Evolutionary conservation across 2,113 vertebrate genomes (phyloP).

Genomic region (Sphaerodactylus townsendi): DNA sequence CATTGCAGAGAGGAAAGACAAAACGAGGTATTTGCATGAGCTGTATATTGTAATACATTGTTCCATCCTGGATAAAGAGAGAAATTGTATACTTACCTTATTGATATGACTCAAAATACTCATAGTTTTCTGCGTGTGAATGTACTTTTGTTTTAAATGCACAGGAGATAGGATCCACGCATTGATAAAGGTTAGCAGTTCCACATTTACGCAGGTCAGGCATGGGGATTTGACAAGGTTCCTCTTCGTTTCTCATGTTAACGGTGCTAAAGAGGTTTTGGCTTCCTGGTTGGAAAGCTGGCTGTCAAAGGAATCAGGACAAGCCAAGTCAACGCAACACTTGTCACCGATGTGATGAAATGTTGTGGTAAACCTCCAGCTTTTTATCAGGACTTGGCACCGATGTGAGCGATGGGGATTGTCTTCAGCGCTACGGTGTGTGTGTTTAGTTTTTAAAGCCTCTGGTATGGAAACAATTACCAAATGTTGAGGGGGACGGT

Average conservation of each 20-base stretch:
- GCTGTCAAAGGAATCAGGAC: neutral
- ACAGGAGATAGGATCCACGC: no score
- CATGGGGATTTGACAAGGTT: neutral
- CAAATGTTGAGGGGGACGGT: neutral
- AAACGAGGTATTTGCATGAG: slow-evolving; percentile 57
- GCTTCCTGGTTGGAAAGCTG: neutral
- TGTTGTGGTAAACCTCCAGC: neutral
- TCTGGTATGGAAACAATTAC: slow-evolving; percentile 4
- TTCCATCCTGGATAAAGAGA: no score
- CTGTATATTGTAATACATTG: slow-evolving; percentile 23
- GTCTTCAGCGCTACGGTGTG: neutral
- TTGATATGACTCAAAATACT: no score
- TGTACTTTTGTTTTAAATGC: no score
- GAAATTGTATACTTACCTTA: no score
- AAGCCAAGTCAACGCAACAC: neutral
- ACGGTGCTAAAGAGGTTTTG: neutral
- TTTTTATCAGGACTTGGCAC: neutral
- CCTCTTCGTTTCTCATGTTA: neutral
- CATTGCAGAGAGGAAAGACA: no score
- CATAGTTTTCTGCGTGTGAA: no score
- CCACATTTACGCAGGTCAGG: no score
- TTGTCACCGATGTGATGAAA: neutral
- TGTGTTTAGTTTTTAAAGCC: neutral
- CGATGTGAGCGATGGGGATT: neutral
- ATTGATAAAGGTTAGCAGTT: no score